These are phyloP conservation scores for Xiphias gladius DNA, from an alignment of 2,113 vertebrate species.

Conservation along the genomic window DNA sequence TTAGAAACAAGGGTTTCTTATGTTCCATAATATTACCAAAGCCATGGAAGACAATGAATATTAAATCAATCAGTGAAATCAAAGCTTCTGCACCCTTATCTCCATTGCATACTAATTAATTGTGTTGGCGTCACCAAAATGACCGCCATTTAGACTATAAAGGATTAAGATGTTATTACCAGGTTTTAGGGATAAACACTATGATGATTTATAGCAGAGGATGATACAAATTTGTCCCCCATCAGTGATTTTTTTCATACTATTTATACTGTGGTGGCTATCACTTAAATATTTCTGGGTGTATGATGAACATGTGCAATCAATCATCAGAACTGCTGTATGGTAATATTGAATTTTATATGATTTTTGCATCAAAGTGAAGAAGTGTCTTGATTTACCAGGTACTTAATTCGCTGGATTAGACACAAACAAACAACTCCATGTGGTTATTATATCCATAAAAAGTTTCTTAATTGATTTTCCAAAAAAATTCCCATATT, in stretches of 20 bases:
- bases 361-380: not conserved
- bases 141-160: not conserved
- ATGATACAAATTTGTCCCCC: not conserved
- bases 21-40: constrained; percentile 9
- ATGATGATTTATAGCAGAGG: not conserved
- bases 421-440: not conserved
- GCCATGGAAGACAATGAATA: constrained; percentile 14
- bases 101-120: not conserved
- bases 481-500: not conserved
- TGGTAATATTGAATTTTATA: not conserved
- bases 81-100: not conserved
- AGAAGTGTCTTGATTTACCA: not conserved
- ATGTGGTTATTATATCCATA: not conserved
- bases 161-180: not conserved
- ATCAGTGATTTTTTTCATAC: not conserved
- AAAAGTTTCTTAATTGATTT: not conserved
- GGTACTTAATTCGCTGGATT: not conserved
- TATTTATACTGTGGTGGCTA: not conserved
- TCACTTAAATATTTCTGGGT: not conserved
- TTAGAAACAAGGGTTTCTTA: constrained; percentile 13
- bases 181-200: not conserved
- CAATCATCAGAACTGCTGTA: not conserved
- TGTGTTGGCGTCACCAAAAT: not conserved
- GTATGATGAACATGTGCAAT: not conserved
- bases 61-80: not conserved